Evolutionary conservation across 2,888 invertebrate genomes (phyloP).

Genomic region (Heliconius erato): DNA sequence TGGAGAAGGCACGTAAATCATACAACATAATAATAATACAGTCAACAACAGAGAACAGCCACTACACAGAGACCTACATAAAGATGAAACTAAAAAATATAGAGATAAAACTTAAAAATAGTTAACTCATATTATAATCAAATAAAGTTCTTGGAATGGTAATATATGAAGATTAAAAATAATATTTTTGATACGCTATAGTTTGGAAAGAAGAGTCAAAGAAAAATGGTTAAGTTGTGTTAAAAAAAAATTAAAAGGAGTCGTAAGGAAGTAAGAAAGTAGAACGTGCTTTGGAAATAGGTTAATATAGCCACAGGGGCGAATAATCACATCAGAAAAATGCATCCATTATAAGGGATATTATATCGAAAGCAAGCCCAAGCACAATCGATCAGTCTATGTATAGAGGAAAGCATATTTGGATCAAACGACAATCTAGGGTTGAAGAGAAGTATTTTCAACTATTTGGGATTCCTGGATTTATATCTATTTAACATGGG

Average conservation of each 20-base stretch:
- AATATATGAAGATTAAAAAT: slow-evolving; percentile 51
- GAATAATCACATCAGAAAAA: slow-evolving; percentile 61
- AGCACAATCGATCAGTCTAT: slow-evolving; percentile 78
- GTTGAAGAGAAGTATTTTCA: slow-evolving; percentile 69
- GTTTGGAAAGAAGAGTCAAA: slow-evolving; percentile 25
- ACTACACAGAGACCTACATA: slow-evolving; percentile 84
- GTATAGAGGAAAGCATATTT: slow-evolving; percentile 73
- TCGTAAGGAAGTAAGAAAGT: slow-evolving; percentile 67
- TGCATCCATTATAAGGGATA: slow-evolving; percentile 65
- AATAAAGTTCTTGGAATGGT: slow-evolving; percentile 64
- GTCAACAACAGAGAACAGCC: slow-evolving; percentile 86
- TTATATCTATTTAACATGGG: slow-evolving; percentile 70
- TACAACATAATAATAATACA: slow-evolving; percentile 85
- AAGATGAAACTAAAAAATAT: slow-evolving; percentile 78
- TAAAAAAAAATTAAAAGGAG: slow-evolving; percentile 61
- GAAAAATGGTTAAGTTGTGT: slow-evolving; percentile 51
- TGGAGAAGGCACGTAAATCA: slow-evolving; percentile 84
- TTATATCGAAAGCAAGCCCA: slow-evolving; percentile 82
- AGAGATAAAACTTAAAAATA: slow-evolving; percentile 62
- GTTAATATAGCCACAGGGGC: slow-evolving; percentile 65
- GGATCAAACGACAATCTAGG: slow-evolving; percentile 72
- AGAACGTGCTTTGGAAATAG: slow-evolving; percentile 74
- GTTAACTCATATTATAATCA: slow-evolving; percentile 59
- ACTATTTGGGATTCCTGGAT: slow-evolving; percentile 67
- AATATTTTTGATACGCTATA: slow-evolving; percentile 6